A percentile compares a stretch with the other conserved stretches of the same genome.
phyloP scores from a whole-genome alignment of 2,797 vertebrate species.

The Anas acuta region DNA sequence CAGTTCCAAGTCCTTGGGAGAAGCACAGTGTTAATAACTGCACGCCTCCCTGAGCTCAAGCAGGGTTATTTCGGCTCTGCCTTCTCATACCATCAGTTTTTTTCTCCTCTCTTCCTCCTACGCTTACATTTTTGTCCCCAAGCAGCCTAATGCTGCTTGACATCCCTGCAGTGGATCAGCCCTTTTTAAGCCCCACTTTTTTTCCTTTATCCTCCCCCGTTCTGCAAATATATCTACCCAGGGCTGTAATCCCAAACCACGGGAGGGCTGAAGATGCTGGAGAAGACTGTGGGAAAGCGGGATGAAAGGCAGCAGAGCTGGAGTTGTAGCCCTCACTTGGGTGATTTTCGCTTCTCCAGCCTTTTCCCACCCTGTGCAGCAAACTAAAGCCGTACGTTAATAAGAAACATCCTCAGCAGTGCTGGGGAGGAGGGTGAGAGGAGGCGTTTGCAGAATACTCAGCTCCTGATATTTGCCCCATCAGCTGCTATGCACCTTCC shows the following conservation, averaged over 20 bases:
- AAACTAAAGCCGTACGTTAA: background rate
- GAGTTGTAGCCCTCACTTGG: background rate
- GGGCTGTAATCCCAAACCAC: constrained; percentile 1
- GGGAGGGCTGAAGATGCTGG: constrained; percentile 19
- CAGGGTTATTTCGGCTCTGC: background rate
- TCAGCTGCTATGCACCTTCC: background rate
- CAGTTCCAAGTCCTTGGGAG: background rate
- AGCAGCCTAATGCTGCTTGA: background rate
- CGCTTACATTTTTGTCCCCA: background rate
- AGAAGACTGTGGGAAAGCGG: constrained; percentile 42
- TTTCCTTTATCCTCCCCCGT: background rate
- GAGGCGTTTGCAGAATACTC: background rate
- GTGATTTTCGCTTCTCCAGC: background rate
- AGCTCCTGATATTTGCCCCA: background rate
- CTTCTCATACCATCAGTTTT: background rate
- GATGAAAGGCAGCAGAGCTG: background rate
- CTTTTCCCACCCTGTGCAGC: constrained; percentile 24
- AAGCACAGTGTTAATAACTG: background rate
- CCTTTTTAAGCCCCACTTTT: background rate
- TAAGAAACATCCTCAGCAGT: background rate
- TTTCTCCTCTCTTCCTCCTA: background rate
- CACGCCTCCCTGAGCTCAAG: background rate
- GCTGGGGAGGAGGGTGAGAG: background rate
- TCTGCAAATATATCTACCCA: constrained; percentile 3
- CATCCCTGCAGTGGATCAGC: fast-evolving